Percentiles rank a stretch among this genome's conserved stretches.
Evolutionary conservation across 2,113 vertebrate genomes (phyloP).

Genomic region (Typhlomys cinereus): DNA sequence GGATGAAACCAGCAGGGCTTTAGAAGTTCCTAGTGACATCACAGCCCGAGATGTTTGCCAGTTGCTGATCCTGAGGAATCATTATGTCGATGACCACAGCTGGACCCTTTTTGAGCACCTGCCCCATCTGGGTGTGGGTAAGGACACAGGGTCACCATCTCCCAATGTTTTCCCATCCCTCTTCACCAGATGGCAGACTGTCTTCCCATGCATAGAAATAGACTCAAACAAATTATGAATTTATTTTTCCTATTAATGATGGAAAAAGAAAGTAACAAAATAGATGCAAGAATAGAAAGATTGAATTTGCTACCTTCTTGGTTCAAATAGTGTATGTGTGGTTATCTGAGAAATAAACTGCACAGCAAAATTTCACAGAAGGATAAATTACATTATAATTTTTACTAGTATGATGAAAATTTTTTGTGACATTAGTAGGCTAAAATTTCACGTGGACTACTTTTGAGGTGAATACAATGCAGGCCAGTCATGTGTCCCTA

Average conservation of each 20-base stretch:
- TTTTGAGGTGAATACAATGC: background rate
- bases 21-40: constrained; percentile 95
- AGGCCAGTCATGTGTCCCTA: background rate
- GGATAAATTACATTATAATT: background rate
- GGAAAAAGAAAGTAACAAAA: background rate
- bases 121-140: constrained; percentile 84
- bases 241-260: background rate
- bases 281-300: constrained; percentile 11
- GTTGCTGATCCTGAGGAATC: constrained; percentile 95
- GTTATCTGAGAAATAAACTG: background rate
- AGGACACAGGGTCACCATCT: constrained; percentile 56
- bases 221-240: background rate
- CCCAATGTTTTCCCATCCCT: background rate
- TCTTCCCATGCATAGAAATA: constrained; percentile 9
- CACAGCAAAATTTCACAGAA: background rate
- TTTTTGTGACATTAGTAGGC: background rate
- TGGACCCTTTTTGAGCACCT: constrained; percentile 96
- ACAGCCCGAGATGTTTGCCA: constrained; percentile 96
- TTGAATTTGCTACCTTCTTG: background rate
- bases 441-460: background rate
- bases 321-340: background rate
- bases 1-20: constrained; percentile 94
- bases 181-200: background rate
- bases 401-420: background rate
- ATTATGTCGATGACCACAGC: constrained; percentile 95